Evolutionary conservation across 2,113 vertebrate species (phyloP), one percentile per base, ranked within the genome.

Genomic region (Mus pahari): DNA sequence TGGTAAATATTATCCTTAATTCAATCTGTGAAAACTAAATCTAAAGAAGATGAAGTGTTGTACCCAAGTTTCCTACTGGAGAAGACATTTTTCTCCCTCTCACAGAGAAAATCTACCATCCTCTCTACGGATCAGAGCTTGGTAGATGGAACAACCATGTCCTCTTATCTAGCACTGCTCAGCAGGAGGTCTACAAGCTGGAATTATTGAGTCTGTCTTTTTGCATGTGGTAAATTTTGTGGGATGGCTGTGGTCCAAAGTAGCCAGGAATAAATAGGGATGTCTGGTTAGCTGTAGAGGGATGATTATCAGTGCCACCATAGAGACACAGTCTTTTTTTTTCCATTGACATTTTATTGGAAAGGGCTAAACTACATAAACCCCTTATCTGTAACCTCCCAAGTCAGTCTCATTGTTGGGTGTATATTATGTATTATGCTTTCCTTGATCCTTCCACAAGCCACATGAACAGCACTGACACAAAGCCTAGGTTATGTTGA

Each of bases 31-130:
- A 19, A 81, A 86, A 39, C 10, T 19, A 82, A 73, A 62, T 48
- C n/a, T 68, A 62, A 71, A 74, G 36, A 36, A 55, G 42, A 42
- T 62, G 14, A 64, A 64, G 75, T 48, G 1, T 20, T 42, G 42
- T 33, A 22, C 62, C 5, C 2, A 22, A 24, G 26, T 53, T 11
- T 36, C 12, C 6, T 10, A 1, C 42, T 53, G 6, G 5, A 39
- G 1, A 36, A 10, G 58, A 48, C n/a, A 36, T 45, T 2, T 31
- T 1, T 60, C n/a, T 82, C 39, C 50, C 17, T 16, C 36, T 62
- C 33, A 17, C 0, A n/a, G 0, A 5, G 11, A 71, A 17, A 86
- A 66, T 1, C 50, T 36, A 4, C 31, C 0, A 3, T 39, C 10
- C 71, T 9, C 4, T 31, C 0, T 55, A 19, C 7, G 10, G 31